Evolutionary conservation across 2,113 vertebrate species (phyloP).

Genomic region (Odocoileus virginianus): DNA sequence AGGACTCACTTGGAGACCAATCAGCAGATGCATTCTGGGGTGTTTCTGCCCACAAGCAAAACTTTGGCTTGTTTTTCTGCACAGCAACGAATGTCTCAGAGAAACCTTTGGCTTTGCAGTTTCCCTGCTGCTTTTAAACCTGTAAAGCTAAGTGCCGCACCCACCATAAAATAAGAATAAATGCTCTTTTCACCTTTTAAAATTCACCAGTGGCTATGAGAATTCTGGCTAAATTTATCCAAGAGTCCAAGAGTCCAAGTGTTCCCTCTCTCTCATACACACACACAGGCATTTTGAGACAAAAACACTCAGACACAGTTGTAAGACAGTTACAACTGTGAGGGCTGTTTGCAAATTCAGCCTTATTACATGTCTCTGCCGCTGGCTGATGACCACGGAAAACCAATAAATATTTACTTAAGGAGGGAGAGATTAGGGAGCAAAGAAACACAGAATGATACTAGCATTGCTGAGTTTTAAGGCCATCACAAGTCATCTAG

Average conservation of each 20-base stretch:
- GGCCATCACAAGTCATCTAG: background rate
- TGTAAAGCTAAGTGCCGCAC: constrained; percentile 9
- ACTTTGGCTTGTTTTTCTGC: constrained; percentile 66
- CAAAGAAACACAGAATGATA: background rate
- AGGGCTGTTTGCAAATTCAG: background rate
- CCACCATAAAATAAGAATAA: constrained; percentile 24
- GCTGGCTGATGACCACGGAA: background rate
- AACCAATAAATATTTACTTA: constrained; percentile 32
- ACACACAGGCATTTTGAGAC: background rate
- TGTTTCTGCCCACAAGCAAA: constrained; percentile 76
- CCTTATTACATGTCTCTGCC: background rate
- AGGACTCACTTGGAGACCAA: constrained; percentile 64
- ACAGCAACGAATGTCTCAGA: constrained; percentile 54
- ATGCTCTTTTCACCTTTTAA: constrained; percentile 5
- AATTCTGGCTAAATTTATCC: background rate
- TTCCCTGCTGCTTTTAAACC: constrained; percentile 59
- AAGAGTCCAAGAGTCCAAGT: constrained; percentile 9
- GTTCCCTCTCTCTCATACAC: background rate
- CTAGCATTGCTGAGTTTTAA: background rate
- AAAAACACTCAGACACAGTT: background rate
- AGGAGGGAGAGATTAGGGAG: background rate
- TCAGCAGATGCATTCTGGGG: constrained; percentile 68
- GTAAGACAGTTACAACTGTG: background rate
- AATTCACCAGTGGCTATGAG: background rate
- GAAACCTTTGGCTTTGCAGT: constrained; percentile 45